Percentiles rank a stretch among this genome's conserved stretches.
These are phyloP conservation scores for Philereme transversata DNA, from an alignment of 2,888 invertebrate species.

Conservation along the genomic window DNA sequence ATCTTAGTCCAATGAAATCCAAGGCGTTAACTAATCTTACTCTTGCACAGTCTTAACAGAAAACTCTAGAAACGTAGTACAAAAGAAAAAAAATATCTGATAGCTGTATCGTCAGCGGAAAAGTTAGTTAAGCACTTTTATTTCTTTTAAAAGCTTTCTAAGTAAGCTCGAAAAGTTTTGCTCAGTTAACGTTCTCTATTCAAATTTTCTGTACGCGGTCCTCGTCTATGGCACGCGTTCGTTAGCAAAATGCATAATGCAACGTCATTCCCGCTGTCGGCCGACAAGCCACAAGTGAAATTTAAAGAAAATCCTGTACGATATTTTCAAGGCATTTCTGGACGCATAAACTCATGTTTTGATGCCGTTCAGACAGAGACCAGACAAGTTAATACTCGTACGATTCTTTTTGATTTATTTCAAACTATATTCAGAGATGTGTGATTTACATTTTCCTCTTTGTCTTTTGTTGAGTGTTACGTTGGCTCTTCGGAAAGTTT, in stretches of 20 bases:
- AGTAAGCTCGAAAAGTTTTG: conserved; percentile 53
- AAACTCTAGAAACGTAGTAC: conserved; percentile 12
- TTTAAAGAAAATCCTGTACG: conserved; percentile 54
- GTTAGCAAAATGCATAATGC: conserved; percentile 79
- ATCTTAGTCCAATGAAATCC: not conserved
- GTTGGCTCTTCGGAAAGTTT: conserved; percentile 3
- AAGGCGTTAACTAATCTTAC: conserved; percentile 3
- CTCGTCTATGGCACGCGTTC: conserved; percentile 63
- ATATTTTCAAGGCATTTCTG: conserved; percentile 33
- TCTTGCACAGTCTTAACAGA: conserved; percentile 3
- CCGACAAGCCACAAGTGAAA: conserved; percentile 59
- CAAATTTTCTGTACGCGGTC: conserved; percentile 63
- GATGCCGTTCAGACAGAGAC: conserved; percentile 14
- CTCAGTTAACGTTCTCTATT: conserved; percentile 64
- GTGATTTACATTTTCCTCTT: conserved; percentile 26
- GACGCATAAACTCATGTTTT: conserved; percentile 35
- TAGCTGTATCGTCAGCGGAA: conserved; percentile 28
- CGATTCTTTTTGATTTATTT: conserved; percentile 27
- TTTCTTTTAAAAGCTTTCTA: conserved; percentile 46
- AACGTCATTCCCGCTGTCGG: conserved; percentile 57
- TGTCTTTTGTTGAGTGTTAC: conserved; percentile 13
- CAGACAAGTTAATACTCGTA: conserved; percentile 29
- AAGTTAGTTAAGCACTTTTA: conserved; percentile 34
- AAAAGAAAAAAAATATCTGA: conserved; percentile 16
- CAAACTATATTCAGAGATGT: conserved; percentile 19